Conservation (phyloP, 1,140 invertebrate genomes). For the Neelides sp. region DNA sequence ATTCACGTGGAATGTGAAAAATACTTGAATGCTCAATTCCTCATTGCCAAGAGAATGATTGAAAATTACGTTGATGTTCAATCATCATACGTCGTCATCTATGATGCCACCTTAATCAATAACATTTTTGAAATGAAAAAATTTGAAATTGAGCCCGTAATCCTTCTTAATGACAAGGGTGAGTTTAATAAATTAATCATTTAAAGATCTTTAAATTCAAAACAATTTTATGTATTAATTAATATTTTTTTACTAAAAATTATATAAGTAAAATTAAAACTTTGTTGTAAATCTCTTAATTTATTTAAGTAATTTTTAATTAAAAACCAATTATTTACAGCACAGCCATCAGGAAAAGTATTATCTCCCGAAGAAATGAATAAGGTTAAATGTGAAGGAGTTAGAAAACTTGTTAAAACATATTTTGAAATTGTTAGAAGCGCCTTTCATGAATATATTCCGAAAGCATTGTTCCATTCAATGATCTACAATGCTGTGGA, state of each 20-base stretch:
- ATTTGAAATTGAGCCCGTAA: too few species aligned
- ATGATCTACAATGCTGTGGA: constrained; percentile 94
- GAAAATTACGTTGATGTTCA: constrained; percentile 92
- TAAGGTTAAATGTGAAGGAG: constrained; percentile 89
- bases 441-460: constrained; percentile 94
- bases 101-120: constrained; percentile 95
- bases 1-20: constrained; percentile 96
- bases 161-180: too few species aligned
- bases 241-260: not conserved
- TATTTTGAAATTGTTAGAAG: constrained; percentile 98
- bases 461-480: constrained; percentile 98
- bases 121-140: constrained; percentile 52
- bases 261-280: too few species aligned
- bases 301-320: too few species aligned
- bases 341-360: constrained; percentile 33
- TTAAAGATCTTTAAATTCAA: constrained; percentile 46
- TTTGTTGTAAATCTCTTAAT: too few species aligned
- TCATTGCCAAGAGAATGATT: constrained; percentile 91
- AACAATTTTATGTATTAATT: too few species aligned
- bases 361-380: constrained; percentile 73
- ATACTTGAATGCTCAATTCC: constrained; percentile 68
- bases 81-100: constrained; percentile 95
- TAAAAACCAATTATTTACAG: not conserved
- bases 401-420: constrained; percentile 88
- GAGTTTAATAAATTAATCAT: too few species aligned